Percentiles rank a stretch among this genome's conserved stretches.
phyloP scores from a whole-genome alignment of 2,888 invertebrate species.

The Dryadula phaetusa region DNA sequence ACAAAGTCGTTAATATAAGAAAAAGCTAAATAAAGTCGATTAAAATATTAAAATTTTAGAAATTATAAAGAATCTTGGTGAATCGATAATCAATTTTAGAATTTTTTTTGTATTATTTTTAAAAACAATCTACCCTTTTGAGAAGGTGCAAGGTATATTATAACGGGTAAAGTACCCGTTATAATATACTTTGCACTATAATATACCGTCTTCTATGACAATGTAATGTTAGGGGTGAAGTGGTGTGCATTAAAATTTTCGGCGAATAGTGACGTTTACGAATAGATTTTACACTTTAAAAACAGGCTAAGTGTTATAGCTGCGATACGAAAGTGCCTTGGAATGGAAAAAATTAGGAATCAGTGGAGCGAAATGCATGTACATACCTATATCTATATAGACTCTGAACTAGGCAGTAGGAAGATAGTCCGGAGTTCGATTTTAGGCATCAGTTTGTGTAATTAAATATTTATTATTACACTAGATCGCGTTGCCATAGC shows the following conservation, averaged over 20 bases:
- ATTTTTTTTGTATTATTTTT: not conserved
- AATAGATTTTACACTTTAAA: constrained; percentile 11
- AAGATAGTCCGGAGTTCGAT: not conserved
- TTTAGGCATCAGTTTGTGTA: no score
- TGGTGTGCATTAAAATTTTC: constrained; percentile 14
- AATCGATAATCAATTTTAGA: no score
- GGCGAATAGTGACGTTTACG: constrained; percentile 9
- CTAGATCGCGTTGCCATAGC: no score
- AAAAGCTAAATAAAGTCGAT: no score
- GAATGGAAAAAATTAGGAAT: not conserved
- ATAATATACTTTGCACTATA: constrained; percentile 17
- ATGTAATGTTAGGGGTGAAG: constrained; percentile 18
- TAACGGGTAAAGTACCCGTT: no score
- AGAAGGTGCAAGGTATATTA: not conserved
- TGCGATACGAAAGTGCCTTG: not conserved
- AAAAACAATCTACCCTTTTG: not conserved
- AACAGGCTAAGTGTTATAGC: not conserved
- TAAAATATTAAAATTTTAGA: no score
- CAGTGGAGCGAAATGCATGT: not conserved
- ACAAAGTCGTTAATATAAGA: no score
- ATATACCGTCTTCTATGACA: constrained; percentile 17
- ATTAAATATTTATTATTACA: no score
- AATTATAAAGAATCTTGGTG: no score
- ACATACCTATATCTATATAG: no score
- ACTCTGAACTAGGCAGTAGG: no score